Evolutionary conservation across 2,797 vertebrate species (phyloP).

Genomic region (Champsocephalus esox): DNA sequence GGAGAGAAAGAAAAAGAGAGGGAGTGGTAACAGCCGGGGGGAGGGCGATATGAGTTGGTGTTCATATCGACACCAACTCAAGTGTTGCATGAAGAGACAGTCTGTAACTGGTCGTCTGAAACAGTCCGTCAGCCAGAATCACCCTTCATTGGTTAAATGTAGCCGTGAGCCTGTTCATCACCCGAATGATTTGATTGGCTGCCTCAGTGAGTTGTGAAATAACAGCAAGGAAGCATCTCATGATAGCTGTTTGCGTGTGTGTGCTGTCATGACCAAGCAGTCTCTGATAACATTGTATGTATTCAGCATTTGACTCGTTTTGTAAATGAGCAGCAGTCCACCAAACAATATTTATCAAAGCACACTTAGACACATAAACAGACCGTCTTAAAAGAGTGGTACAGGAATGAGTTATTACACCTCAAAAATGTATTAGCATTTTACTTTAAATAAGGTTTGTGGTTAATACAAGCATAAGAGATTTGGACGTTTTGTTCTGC

Average conservation of each 20-base stretch:
- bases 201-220: conserved; percentile 53
- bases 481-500: no score
- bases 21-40: not conserved
- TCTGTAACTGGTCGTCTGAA: conserved; percentile 61
- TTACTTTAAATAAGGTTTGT: no score
- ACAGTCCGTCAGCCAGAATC: conserved; percentile 55
- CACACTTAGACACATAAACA: not conserved
- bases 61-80: conserved; percentile 49
- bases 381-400: not conserved
- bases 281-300: conserved; percentile 9
- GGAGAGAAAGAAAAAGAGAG: not conserved
- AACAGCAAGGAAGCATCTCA: conserved; percentile 41
- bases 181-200: conserved; percentile 65
- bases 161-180: conserved; percentile 51
- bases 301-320: conserved; percentile 34
- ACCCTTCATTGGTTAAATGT: conserved; percentile 65
- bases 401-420: no score
- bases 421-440: no score
- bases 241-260: conserved; percentile 23
- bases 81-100: conserved; percentile 38
- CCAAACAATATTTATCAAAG: not conserved
- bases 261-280: not conserved
- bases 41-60: no score
- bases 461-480: no score
- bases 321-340: not conserved